Base-by-base conservation (phyloP, 2,888 invertebrate genomes). In the Coenonympha glycerion region DNA sequence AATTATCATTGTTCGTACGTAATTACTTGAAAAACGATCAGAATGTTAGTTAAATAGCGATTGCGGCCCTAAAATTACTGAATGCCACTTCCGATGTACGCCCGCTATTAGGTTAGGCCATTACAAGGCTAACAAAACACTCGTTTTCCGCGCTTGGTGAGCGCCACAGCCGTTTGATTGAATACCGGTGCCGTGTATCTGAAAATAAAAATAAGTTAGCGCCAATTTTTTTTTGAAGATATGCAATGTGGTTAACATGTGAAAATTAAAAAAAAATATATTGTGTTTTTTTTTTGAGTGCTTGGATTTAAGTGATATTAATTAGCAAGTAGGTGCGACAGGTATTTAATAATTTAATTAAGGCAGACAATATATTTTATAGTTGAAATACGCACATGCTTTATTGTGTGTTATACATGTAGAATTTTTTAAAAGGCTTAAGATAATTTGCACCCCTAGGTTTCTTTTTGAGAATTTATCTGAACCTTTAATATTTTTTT, bases 81-180 rank as follows among this genome's bases (percentile, higher is more conserved):
- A 31, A 33, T 15, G 34, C n/a, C 16, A 45, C 45, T 34, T 45
- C 55, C 54, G 52, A 58, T 55, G n/a, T 46, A 39, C 30, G 36
- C 28, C 30, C 28, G n/a, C 28, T 28, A 2, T 15, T 8, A 3
- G 16, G 15, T 15, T 16, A 34, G 39, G 52, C 49, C 36, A 47
- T 31, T 53, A 33, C 44, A 57, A 39, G 50, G 49, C 50, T 28
- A 46, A 53, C 51, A 53, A 60, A 58, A 59, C 59, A 61, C 54
- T 61, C 42, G 53, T 56, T 60, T 59, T 55, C 54, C 54, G 56
- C 55, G 53, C 55, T 60, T 56, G 56, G 54, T 41, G 52, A 61
- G 52, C 47, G 50, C 58, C 52, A n/a, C 61, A 49, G 44, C 47
- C 39, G 53, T 47, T 53, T 41, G 41, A 48, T 21, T 45, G 36